Conservation (phyloP, 2,888 invertebrate genomes). For the Bhutanitis thaidina region DNA sequence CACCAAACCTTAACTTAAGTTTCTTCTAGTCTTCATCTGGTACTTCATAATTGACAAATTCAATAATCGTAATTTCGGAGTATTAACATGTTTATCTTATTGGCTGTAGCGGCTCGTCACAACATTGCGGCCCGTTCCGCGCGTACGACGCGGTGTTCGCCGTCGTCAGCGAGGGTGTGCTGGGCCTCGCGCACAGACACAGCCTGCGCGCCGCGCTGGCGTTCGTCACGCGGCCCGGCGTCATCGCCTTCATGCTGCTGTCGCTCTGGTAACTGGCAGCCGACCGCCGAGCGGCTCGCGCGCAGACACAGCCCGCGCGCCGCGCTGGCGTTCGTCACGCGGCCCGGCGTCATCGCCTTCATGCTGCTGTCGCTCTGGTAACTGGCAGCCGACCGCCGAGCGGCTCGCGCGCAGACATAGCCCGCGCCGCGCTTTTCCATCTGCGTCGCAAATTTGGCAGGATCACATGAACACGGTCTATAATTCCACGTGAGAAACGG, state of each 20-base stretch:
- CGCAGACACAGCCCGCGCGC: slow-evolving; percentile 60
- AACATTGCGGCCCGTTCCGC: slow-evolving; percentile 83
- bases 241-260: slow-evolving; percentile 80
- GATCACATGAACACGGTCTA: too few relatives aligned
- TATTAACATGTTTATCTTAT: not conserved
- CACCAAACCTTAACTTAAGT: too few relatives aligned
- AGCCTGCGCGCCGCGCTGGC: slow-evolving; percentile 61
- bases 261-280: slow-evolving; percentile 74
- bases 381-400: slow-evolving; percentile 45
- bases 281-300: slow-evolving; percentile 65
- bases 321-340: slow-evolving; percentile 68
- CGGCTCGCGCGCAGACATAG: slow-evolving; percentile 60
- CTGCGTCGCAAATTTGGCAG: too few relatives aligned
- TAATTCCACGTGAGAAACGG: too few relatives aligned
- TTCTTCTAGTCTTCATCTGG: too few relatives aligned
- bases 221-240: slow-evolving; percentile 80
- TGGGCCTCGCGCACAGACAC: slow-evolving; percentile 66
- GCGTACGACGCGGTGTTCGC: slow-evolving; percentile 75
- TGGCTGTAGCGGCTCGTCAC: slow-evolving; percentile 72
- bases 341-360: slow-evolving; percentile 82
- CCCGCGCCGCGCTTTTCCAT: slow-evolving; percentile 65
- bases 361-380: slow-evolving; percentile 82
- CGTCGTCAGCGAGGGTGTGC: slow-evolving; percentile 77
- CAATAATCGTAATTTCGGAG: too few relatives aligned
- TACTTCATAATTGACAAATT: too few relatives aligned